Base-by-base conservation (phyloP, 2,797 vertebrate species). In the Chiroxiphia lanceolata region DNA sequence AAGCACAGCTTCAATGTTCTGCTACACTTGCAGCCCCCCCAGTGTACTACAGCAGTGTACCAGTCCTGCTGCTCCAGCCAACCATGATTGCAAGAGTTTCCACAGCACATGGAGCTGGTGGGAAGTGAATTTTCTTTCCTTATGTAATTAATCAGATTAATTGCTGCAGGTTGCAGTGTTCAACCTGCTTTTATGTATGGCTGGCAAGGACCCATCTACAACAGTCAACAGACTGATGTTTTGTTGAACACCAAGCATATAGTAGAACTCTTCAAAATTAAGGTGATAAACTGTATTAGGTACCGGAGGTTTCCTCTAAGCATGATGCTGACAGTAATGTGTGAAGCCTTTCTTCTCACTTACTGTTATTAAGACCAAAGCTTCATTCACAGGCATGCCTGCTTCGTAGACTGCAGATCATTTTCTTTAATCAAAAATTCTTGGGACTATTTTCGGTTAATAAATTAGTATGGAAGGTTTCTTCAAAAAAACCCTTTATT, bases 361-460 rank as follows among this genome's bases (percentile, higher is more conserved):
- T 83, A 10, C 16, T 78, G 40, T 69, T 72, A 38, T 56, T 85
- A 88, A 80, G 48, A 83, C 27, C 64, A 80, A 85, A 92, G 68
- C 33, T 70, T 91, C 34, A 68, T 83, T 94, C 68, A 60, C 29
- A 74, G 56, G 9, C 91, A 75, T 0, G 0, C 34, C 42, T 85
- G 40, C 38, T 70, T 88, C 48, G 22, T 3, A 80, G 60, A 33
- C 48, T 89, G 72, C 29, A n/a, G 33, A 56, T 93, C 1, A 42
- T 51, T 88, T 79, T n/a, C 67, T 89, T 72, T 88, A 68, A 91
- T 89, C 51, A 91, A 88, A 70, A 85, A 53, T 77, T 93, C 34
- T 74, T 75, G 50, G 29, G 57, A 81, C 26, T 45, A 9, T 42
- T 22, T 74, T 53, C 11, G 31, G 40, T 64, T 83, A 80, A 75